Evolutionary conservation across 1,140 invertebrate genomes (phyloP).

Genomic region (Drosophila pruinosa): DNA sequence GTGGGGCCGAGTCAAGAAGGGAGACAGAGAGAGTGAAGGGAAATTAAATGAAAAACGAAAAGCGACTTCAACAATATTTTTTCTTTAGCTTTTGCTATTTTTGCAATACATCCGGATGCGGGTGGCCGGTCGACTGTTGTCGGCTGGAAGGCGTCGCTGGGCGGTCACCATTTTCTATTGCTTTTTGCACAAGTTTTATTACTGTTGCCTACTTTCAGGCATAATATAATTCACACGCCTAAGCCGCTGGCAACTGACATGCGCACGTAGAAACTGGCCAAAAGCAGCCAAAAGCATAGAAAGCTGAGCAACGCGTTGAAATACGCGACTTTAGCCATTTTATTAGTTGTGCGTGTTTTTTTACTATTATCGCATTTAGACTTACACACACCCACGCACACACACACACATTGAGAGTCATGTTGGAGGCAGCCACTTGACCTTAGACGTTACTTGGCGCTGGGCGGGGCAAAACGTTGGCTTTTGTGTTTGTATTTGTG

Average conservation of each 20-base stretch:
- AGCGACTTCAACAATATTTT: not conserved
- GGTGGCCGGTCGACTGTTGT: not conserved
- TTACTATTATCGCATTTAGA: slow-evolving; percentile 68
- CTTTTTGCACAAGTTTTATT: slow-evolving; percentile 72
- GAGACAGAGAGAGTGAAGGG: not conserved
- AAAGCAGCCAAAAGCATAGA: not conserved
- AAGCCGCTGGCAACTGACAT: slow-evolving; percentile 75
- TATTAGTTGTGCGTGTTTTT: slow-evolving; percentile 81
- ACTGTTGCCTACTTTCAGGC: slow-evolving; percentile 73
- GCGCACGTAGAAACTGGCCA: slow-evolving; percentile 55
- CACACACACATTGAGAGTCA: not conserved
- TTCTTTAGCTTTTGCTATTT: slow-evolving; percentile 32
- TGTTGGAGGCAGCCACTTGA: slow-evolving; percentile 44
- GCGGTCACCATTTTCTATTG: slow-evolving; percentile 43
- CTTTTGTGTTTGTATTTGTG: slow-evolving; percentile 39
- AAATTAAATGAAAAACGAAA: slow-evolving; percentile 44
- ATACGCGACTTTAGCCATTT: slow-evolving; percentile 72
- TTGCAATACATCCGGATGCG: slow-evolving; percentile 53
- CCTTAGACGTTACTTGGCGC: slow-evolving; percentile 35
- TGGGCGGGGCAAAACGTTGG: slow-evolving; percentile 42
- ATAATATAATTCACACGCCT: slow-evolving; percentile 79
- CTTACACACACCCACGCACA: slow-evolving; percentile 7
- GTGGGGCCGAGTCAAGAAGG: slow-evolving; percentile 4
- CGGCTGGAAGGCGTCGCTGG: not conserved
- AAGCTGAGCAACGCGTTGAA: slow-evolving; percentile 46